Evolutionary conservation across 2,113 vertebrate species (phyloP), one percentile per base, ranked within the genome.

Genomic region (Sula dactylatra): DNA sequence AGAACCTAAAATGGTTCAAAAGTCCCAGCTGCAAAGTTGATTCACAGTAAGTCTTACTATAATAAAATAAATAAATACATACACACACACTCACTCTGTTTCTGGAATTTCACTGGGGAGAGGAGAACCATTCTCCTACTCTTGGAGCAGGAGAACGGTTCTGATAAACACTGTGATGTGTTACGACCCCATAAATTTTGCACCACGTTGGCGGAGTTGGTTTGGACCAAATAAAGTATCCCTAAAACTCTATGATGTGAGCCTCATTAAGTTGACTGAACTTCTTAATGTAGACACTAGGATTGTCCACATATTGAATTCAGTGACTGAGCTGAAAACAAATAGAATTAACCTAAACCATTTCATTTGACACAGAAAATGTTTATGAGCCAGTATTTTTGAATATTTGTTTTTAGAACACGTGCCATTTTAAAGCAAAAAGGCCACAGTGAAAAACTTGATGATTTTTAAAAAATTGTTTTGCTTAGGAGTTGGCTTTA

Each of bases 141-240:
- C 13, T 0, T 6, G 14, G 69, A 82, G 19, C 16, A 36, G 10
- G 40, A 87, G 65, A 42, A 5, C 3, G 2, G 59, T 76, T 76
- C 52, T 76, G 13, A 26, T 59, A n/a, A 55, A n/a, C 0, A 0
- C 25, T 20, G 11, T 13, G 31, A 15, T 55, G 25, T 42, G 7
- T 13, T 64, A 21, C 0, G 2, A 64, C 34, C 1, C 0, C 29
- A 22, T 71, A 34, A 20, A 4, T 31, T 73, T 62, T 50, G 55
- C n/a, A 25, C 31, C 11, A 7, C 3, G 2, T n/a, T 34, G 45
- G 4, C 64, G 32, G 52, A 56, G 54, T n/a, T 56, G 24, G 24
- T n/a, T 69, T 76, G 67, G 27, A 34, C 24, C 26, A 58, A 52
- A 22, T 31, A 36, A 85, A 65, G 5, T 34, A 26, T 38, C 62